Conservation (phyloP, 2,797 vertebrate genomes). For the Syncerus caffer region DNA sequence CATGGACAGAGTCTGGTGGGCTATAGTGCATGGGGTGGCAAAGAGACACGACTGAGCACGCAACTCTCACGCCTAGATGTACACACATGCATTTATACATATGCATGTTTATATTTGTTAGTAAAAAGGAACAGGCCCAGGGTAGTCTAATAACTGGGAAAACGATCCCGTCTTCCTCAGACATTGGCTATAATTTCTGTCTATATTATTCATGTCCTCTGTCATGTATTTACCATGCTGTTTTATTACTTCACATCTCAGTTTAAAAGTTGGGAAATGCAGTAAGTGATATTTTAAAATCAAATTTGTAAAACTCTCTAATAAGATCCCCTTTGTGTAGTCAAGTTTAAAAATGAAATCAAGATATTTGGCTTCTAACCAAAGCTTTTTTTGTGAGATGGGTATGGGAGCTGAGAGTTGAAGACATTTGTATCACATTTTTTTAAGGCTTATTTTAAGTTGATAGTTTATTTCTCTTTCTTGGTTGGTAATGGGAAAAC, state of each 20-base stretch:
- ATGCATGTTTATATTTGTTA: neutral
- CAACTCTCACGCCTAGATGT: neutral
- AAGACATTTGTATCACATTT: neutral
- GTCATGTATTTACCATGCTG: neutral
- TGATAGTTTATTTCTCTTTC: neutral
- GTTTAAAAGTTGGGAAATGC: neutral
- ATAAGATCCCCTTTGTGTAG: neutral
- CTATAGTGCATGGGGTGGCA: neutral
- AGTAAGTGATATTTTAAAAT: slow-evolving; percentile 2
- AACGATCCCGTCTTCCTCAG: neutral
- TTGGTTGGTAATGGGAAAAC: neutral
- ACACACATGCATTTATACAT: neutral
- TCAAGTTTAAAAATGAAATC: slow-evolving; percentile 29
- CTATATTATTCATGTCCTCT: neutral
- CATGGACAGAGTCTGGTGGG: neutral
- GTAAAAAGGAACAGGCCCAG: neutral
- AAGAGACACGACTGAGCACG: neutral
- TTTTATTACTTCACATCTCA: slow-evolving; percentile 33
- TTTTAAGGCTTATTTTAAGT: neutral
- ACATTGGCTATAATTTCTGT: neutral
- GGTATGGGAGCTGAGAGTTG: neutral
- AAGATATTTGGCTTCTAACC: neutral
- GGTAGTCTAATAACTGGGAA: neutral
- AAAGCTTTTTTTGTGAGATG: neutral
- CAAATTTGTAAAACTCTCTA: neutral